Evolutionary conservation across 2,888 invertebrate species (phyloP), one percentile per base, ranked within the genome.

Genomic region (Onchidella celtica): DNA sequence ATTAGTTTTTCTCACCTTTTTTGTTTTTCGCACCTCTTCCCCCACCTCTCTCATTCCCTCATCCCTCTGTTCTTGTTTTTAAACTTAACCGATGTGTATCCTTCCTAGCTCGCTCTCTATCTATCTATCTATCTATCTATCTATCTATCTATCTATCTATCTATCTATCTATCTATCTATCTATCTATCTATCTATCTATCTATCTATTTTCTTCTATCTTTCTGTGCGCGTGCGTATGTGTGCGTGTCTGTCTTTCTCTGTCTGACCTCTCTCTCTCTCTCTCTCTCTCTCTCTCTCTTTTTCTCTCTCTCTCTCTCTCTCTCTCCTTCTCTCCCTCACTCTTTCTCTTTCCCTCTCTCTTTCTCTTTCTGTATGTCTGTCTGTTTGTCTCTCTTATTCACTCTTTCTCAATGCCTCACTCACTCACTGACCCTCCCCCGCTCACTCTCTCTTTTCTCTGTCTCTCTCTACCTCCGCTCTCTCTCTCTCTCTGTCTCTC

Each of bases 291-390:
- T 38, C 27, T 61, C 66, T 57, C 14, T 57, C 36, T 55, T 32
- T 32, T 6, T 57, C 24, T 27, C 21, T 21, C 17, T 24, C 40
- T 27, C 3, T 32, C 59, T 29, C 40, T 17, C 9, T 61, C 34
- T 40, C 34, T 69, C 36, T 34, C 57, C 11, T 14, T 34, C 68
- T 55, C 4, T 38, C 61, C 21, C 9, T 61, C 32, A 24, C 9
- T 34, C 57, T 47, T 2, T 38, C 68, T 69, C 21, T 38, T 24
- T 69, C 24, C 47, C 69, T 69, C n/a, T 32, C 36, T 76, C 57
- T 29, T 3, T 47, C 47, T 36, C 32, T 57, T 17, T 69, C 68
- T 66, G 27, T 34, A 55, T 69, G 9, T 34, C 68, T 57, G 27
- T 36, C 69, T 69, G 2, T 34, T 24, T 55, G 2, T 34, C 68